Evolutionary conservation across 2,888 invertebrate genomes (phyloP), one percentile per base, ranked within the genome.

Genomic region (Creontiades dilutus): DNA sequence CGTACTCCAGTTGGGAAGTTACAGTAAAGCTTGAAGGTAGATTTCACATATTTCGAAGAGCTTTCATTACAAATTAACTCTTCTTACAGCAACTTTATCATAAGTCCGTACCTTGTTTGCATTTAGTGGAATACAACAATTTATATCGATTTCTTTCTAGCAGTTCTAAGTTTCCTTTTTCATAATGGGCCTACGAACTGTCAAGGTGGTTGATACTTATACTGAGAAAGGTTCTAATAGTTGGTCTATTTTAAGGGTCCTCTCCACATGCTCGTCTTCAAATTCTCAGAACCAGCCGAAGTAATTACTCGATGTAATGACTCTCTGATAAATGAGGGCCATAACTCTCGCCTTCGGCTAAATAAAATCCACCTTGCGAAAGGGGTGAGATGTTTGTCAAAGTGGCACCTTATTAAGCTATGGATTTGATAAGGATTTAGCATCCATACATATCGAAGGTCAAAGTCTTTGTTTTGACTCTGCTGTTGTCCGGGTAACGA

Each of bases 391-490:
- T 23, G 37, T 68, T 68, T 19, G 11, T 19, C 23, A 68, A 23
- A 12, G 19, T 23, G 19, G 23, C 68, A 68, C 68, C 23, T 23
- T 19, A 19, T 82, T 48, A 55, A 13, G 23, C 5, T 9, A 14
- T 82, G 48, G 37, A 55, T 19, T 16, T 82, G 11, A 14, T 82
- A 82, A 82, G 52, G 19, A 37, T 82, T 19, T 28, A 61, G 19
- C 23, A 68, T 68, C 68, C 68, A 23, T 86, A 37, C 19, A 37
- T 37, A 28, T 28, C 19, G 86, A 86, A 86, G 86, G 86, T 86
- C 86, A 86, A 75, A 86, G 75, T 86, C 47, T 86, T 75, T 86
- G 86, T 86, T 86, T 75, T 68, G 68, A 23, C 75, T 46, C 16
- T 75, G 46, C 13, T 9, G 86, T 86, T 75, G 61, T 46, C 23